Base-by-base conservation (phyloP, 2,888 invertebrate genomes). In the Disparrhopalites patrizii region DNA sequence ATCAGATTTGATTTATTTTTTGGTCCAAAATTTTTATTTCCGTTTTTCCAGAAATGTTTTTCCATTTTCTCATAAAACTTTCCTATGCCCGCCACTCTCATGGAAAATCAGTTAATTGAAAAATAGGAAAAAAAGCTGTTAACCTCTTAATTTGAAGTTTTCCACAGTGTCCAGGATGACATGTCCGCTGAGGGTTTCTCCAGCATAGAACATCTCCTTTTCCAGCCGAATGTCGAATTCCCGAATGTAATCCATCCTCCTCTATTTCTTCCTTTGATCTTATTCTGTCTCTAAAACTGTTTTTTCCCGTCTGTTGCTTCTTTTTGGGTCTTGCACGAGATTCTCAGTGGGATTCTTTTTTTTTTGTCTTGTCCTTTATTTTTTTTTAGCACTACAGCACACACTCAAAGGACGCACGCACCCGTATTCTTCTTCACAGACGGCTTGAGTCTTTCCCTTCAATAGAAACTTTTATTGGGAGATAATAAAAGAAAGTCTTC, bases 211-310 rank as follows among this genome's bases (percentile, higher is more conserved):
- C 79, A 86, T 84, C 77, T 88, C 88, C 77, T 85, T 86, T 77
- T 87, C 87, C 68, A 89, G 80, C 71, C 86, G 85, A 73, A 89
- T 88, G 79, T 89, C 89, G 77, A 89, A 89, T 77, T 86, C 86
- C 70, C 86, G 83, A 73, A 89, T 88, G 80, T 87, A 88, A 81
- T 89, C 89, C 88, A 89, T 89, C 47, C 3, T 47, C 3, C 23
- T n/a, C 23, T 36, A 10, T 15, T 3, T 47, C 23, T 3, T 47
- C 5, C 23, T 20, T 47, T 20, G 23, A 23, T n/a, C 25, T 23
- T 47, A 23, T 7, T 47, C 20, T 52, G 7, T 52, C 52, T 52
- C 27, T 52, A 10, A 10, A 5, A 13, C n/a, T 52, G 18, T 25
- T 36, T 36, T 36, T 7, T 36, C 7, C 36, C 36, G 7, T 36